phyloP scores from a whole-genome alignment of 2,888 invertebrate genomes.

The Germaria angustata region DNA sequence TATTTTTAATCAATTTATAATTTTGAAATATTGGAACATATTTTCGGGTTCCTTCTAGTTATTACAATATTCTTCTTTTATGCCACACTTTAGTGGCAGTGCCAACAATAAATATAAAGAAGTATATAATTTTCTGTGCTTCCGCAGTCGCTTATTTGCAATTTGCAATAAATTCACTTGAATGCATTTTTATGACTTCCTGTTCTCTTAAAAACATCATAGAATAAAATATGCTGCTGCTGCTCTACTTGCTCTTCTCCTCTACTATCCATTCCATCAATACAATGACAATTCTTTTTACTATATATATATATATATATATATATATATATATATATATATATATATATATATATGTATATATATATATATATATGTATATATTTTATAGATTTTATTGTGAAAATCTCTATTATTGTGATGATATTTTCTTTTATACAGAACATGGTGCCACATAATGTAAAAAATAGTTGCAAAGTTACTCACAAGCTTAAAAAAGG shows the following conservation, averaged over 20 bases:
- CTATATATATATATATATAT: not conserved
- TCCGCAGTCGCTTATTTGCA: conserved; percentile 60
- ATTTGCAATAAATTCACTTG: conserved; percentile 65
- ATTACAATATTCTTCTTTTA: not conserved
- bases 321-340: too few species aligned
- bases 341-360: too few species aligned
- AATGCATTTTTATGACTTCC: conserved; percentile 65
- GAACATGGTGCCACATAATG: not conserved
- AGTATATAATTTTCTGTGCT: conserved; percentile 37
- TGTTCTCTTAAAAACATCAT: conserved; percentile 51
- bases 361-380: too few species aligned
- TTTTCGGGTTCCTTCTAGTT: not conserved
- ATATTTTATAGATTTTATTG: too few species aligned
- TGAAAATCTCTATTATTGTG: too few species aligned
- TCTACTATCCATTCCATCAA: not conserved
- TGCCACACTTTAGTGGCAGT: not conserved
- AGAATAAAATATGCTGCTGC: not conserved
- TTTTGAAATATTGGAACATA: not conserved
- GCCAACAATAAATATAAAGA: conserved; percentile 10
- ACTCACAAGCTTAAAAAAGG: too few species aligned
- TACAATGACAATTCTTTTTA: conserved; percentile 1
- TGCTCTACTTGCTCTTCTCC: not conserved
- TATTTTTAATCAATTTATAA: not conserved
- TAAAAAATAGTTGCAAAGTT: not conserved
- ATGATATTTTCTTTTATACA: too few species aligned